A percentile compares a stretch with the other conserved stretches of the same genome.
These are phyloP conservation scores for Hemiscyllium ocellatum DNA, from an alignment of 2,113 vertebrate genomes.

Conservation along the genomic window DNA sequence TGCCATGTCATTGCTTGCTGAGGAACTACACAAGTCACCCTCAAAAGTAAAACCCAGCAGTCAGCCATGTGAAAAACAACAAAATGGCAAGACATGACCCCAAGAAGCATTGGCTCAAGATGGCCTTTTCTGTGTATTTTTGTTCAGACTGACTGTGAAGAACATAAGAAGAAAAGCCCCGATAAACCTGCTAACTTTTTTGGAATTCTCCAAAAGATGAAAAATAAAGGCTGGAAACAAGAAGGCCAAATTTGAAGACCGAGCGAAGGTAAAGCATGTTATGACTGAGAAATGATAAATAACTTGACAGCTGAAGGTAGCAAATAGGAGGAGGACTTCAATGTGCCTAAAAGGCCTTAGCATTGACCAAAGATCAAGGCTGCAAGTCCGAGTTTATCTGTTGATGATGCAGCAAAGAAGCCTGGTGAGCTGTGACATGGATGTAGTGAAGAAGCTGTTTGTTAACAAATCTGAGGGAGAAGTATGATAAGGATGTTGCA, in stretches of 20 bases:
- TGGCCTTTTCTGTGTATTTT: conserved; percentile 81
- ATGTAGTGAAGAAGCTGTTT: conserved; percentile 71
- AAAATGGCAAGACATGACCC: conserved; percentile 82
- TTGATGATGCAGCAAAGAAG: conserved; percentile 76
- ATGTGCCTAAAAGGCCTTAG: conserved; percentile 75
- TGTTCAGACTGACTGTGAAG: conserved; percentile 77
- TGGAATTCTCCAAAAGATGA: conserved; percentile 79
- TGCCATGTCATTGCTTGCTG: too few species aligned
- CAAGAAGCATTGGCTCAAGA: conserved; percentile 81
- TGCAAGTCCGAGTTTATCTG: conserved; percentile 70
- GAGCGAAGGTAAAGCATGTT: conserved; percentile 81
- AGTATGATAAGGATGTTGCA: conserved; percentile 81
- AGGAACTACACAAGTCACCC: too few species aligned
- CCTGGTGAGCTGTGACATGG: conserved; percentile 80
- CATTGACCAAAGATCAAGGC: conserved; percentile 79
- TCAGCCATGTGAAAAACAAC: conserved; percentile 40
- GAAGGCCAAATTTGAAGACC: conserved; percentile 77
- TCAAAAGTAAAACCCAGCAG: too few species aligned
- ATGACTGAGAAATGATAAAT: conserved; percentile 80
- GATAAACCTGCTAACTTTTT: conserved; percentile 75
- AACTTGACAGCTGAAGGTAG: conserved; percentile 70
- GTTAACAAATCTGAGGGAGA: conserved; percentile 81
- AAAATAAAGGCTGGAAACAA: conserved; percentile 78
- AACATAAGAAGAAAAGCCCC: conserved; percentile 79
- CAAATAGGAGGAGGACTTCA: conserved; percentile 77